A percentile compares a stretch with the other conserved stretches of the same genome.
Conservation (phyloP, 2,888 invertebrate genomes). For the Epiblema foenella region DNA sequence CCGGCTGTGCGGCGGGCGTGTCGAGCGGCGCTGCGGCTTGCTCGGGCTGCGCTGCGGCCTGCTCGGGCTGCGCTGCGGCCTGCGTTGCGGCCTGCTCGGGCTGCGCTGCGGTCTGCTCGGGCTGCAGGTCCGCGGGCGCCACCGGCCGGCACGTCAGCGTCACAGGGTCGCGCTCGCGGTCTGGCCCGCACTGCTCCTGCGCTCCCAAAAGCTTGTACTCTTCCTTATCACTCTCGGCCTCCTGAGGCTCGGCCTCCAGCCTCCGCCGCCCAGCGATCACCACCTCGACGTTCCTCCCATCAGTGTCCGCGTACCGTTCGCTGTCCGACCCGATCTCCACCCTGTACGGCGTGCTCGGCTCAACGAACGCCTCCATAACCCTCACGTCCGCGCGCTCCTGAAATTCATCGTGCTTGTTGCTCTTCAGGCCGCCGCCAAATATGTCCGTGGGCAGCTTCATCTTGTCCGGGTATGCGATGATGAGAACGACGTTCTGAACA, state of each 20-base stretch:
- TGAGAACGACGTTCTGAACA: constrained; percentile 89
- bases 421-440: constrained; percentile 54
- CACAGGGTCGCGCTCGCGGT: constrained; percentile 87
- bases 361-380: constrained; percentile 84
- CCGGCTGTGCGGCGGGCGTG: constrained; percentile 44
- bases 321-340: constrained; percentile 84
- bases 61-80: background rate
- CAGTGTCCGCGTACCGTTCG: constrained; percentile 59
- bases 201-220: constrained; percentile 87
- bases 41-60: constrained; percentile 29
- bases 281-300: constrained; percentile 68
- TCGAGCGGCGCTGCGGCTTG: constrained; percentile 39
- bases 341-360: constrained; percentile 88
- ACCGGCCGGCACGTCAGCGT: constrained; percentile 84
- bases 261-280: constrained; percentile 71
- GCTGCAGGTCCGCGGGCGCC: background rate
- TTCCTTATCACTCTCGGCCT: constrained; percentile 57
- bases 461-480: constrained; percentile 85
- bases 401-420: constrained; percentile 53
- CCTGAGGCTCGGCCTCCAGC: constrained; percentile 56
- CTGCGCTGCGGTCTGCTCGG: constrained; percentile 1
- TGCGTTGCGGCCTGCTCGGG: constrained; percentile 44
- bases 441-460: constrained; percentile 56
- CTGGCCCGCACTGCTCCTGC: constrained; percentile 90
- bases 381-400: constrained; percentile 79